Evolutionary conservation across 2,113 vertebrate species (phyloP).

Genomic region (Malaclemys terrapin): DNA sequence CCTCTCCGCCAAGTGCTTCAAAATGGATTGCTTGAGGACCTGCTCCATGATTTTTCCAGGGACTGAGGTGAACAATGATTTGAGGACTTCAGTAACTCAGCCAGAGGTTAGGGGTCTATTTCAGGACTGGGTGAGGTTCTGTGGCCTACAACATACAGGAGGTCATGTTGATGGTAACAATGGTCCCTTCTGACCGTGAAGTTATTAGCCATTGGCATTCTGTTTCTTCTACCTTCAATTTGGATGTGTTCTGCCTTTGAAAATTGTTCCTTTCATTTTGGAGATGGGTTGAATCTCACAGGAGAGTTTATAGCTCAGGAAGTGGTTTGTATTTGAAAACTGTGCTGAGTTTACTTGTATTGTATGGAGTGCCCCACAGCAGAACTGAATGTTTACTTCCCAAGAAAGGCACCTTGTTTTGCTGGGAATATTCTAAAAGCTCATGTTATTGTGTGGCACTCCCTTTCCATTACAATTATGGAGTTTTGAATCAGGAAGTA

Average conservation of each 20-base stretch:
- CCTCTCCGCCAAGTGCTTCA: no score
- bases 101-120: no score
- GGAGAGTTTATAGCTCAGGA: not conserved
- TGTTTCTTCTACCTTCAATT: not conserved
- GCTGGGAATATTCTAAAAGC: not conserved
- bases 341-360: not conserved
- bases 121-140: no score
- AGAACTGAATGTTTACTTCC: not conserved
- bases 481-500: not conserved
- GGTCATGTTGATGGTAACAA: no score
- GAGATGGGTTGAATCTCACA: not conserved
- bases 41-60: no score
- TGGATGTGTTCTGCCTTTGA: not conserved
- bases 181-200: no score
- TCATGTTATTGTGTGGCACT: not conserved
- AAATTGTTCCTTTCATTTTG: not conserved
- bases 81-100: no score
- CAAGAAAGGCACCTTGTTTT: not conserved
- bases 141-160: no score
- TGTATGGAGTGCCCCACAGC: not conserved
- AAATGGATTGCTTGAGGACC: no score
- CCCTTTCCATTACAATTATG: not conserved
- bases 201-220: not conserved
- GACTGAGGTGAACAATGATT: no score
- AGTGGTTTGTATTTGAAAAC: not conserved